phyloP scores from a whole-genome alignment of 2,888 invertebrate species.

The Parthenolecanium corni region DNA sequence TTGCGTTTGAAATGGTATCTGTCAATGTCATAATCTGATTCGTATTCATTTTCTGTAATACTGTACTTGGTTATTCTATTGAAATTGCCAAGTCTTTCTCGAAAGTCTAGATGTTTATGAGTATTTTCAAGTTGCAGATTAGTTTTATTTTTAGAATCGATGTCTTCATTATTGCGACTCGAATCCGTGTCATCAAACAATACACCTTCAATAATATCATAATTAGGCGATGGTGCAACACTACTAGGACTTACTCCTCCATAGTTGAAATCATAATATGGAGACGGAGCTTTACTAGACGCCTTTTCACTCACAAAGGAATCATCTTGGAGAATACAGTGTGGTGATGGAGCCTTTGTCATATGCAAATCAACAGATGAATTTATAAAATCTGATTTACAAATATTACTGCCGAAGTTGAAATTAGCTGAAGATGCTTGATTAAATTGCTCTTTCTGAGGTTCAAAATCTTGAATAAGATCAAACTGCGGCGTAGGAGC shows the following conservation, averaged over 20 bases:
- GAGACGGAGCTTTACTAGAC: background rate
- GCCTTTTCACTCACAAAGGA: background rate
- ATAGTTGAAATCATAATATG: slow-evolving; percentile 3
- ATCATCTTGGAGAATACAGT: background rate
- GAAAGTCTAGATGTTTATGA: too few relatives aligned
- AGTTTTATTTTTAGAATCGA: background rate
- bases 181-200: slow-evolving; percentile 8
- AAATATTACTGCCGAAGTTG: too few relatives aligned
- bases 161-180: background rate
- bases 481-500: slow-evolving; percentile 19
- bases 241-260: background rate
- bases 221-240: slow-evolving; percentile 18
- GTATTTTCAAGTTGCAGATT: too few relatives aligned
- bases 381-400: too few relatives aligned
- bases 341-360: slow-evolving; percentile 8
- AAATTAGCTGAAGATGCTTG: too few relatives aligned
- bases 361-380: background rate
- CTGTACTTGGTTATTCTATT: too few relatives aligned
- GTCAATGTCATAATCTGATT: too few relatives aligned
- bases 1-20: too few relatives aligned
- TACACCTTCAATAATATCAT: slow-evolving; percentile 17
- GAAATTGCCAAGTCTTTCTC: too few relatives aligned
- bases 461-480: slow-evolving; percentile 4
- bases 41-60: too few relatives aligned
- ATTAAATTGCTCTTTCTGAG: too few relatives aligned